These are phyloP conservation scores for Agapostemon virescens DNA, from an alignment of 2,888 invertebrate species.

Conservation along the genomic window DNA sequence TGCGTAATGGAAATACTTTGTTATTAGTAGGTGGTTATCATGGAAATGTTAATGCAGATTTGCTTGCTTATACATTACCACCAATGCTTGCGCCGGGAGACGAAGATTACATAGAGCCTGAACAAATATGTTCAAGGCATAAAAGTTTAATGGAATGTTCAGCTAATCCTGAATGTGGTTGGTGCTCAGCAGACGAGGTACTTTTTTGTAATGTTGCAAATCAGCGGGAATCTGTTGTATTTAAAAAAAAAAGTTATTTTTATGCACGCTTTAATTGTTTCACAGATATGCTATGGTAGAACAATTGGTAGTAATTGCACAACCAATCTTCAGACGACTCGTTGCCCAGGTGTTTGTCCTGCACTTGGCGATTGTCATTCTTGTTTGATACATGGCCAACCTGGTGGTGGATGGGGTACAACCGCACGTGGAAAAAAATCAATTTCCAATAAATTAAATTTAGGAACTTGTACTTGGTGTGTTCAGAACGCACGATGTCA, in stretches of 20 bases:
- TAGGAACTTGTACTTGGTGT: conserved; percentile 94
- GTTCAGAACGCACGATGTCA: conserved; percentile 95
- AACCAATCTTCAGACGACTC: conserved; percentile 92
- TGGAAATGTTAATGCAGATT: conserved; percentile 93
- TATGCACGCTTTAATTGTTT: conserved; percentile 25
- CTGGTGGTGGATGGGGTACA: conserved; percentile 80
- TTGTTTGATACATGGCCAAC: conserved; percentile 90
- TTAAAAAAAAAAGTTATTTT: background rate
- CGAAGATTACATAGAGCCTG: conserved; percentile 86
- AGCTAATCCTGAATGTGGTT: conserved; percentile 95
- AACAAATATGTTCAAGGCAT: conserved; percentile 88
- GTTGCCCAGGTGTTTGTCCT: conserved; percentile 94
- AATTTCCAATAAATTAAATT: conserved; percentile 88
- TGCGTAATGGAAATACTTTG: conserved; percentile 91
- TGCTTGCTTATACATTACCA: conserved; percentile 93
- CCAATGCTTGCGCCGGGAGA: conserved; percentile 89
- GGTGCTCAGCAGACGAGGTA: conserved; percentile 92
- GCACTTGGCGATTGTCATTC: conserved; percentile 94
- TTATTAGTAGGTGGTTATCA: conserved; percentile 95
- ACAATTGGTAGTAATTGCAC: conserved; percentile 94
- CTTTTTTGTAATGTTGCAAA: too few relatives aligned
- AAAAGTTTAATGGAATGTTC: conserved; percentile 89
- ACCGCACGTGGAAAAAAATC: conserved; percentile 80
- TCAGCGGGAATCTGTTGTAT: background rate
- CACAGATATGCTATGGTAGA: conserved; percentile 88